phyloP scores from a whole-genome alignment of 2,888 invertebrate species.

The Lapara coniferarum region DNA sequence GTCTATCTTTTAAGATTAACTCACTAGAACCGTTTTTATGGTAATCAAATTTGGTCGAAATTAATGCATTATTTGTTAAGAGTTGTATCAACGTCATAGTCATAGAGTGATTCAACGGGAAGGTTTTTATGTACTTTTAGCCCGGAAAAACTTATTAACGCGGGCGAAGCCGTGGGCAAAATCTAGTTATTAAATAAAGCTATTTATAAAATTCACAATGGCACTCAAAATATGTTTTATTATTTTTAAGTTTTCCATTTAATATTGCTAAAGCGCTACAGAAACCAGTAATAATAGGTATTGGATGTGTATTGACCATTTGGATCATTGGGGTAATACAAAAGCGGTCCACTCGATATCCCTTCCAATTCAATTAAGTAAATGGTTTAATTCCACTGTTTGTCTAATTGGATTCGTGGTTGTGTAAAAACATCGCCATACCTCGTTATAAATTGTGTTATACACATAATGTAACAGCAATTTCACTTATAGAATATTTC shows the following conservation, averaged over 20 bases:
- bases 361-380: constrained; percentile 29
- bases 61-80: no score
- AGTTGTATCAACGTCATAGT: no score
- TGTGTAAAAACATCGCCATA: constrained; percentile 21
- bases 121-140: no score
- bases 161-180: no score
- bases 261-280: constrained; percentile 3
- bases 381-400: constrained; percentile 28
- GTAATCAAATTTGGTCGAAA: no score
- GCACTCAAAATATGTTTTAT: background rate
- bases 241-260: background rate
- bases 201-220: background rate
- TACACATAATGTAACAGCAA: background rate
- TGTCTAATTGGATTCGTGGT: constrained; percentile 26
- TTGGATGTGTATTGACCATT: constrained; percentile 24
- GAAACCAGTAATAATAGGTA: constrained; percentile 25
- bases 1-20: no score
- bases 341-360: constrained; percentile 27
- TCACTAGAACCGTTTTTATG: no score
- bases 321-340: constrained; percentile 25
- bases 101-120: no score
- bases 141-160: no score
- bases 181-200: no score
- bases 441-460: constrained; percentile 14
- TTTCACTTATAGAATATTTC: background rate